phyloP scores from a whole-genome alignment of 2,797 vertebrate genomes.

The Anguilla megastoma region DNA sequence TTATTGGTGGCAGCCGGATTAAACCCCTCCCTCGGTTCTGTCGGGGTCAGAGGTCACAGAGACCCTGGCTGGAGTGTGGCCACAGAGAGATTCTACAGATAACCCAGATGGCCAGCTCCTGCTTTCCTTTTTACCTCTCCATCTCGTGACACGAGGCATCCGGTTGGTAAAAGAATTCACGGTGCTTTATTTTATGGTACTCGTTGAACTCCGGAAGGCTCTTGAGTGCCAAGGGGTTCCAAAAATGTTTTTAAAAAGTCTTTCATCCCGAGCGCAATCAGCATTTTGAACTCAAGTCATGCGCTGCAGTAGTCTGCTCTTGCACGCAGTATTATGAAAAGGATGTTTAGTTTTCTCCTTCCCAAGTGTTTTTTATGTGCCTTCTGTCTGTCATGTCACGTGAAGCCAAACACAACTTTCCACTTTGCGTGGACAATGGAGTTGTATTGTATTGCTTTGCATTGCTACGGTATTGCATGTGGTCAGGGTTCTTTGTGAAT shows the following conservation, averaged over 20 bases:
- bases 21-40: background rate
- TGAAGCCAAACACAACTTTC: background rate
- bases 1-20: background rate
- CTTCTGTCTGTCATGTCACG: background rate
- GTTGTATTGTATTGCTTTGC: background rate
- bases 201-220: background rate
- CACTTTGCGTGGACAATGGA: background rate
- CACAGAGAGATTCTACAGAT: background rate
- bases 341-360: background rate
- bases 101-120: background rate
- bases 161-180: background rate
- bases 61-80: background rate
- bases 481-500: background rate
- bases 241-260: background rate
- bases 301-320: background rate
- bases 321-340: background rate
- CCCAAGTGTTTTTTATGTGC: background rate
- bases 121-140: background rate
- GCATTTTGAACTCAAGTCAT: background rate
- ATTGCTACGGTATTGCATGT: background rate
- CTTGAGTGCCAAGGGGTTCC: background rate
- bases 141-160: background rate
- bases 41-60: background rate
- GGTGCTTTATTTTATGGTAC: background rate
- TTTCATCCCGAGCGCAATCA: background rate